Evolutionary conservation across 2,888 invertebrate species (phyloP).

Genomic region (Malacosoma neustria): DNA sequence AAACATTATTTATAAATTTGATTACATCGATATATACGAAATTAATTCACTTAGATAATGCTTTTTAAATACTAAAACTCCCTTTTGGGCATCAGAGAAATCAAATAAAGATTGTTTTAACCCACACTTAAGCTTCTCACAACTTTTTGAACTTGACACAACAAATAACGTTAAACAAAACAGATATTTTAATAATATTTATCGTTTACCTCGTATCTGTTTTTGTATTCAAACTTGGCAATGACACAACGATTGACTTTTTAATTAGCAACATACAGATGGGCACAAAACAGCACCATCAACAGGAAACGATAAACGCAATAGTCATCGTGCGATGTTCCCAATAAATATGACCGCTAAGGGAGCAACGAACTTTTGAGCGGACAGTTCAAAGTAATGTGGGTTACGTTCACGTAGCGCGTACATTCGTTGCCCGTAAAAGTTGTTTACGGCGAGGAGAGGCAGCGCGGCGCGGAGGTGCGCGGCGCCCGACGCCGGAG

Average conservation of each 20-base stretch:
- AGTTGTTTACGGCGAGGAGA: conserved; percentile 62
- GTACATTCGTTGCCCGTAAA: conserved; percentile 70
- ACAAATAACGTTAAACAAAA: too few relatives aligned
- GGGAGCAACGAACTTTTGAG: conserved; percentile 67
- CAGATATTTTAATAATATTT: too few relatives aligned
- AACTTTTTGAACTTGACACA: too few relatives aligned
- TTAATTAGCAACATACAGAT: neutral
- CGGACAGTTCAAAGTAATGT: conserved; percentile 74
- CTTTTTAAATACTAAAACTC: too few relatives aligned
- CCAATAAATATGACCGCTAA: conserved; percentile 59
- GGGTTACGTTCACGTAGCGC: conserved; percentile 72
- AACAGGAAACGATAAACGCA: conserved; percentile 55
- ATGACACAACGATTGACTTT: neutral
- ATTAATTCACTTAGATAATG: too few relatives aligned
- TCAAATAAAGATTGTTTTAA: too few relatives aligned
- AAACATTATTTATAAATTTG: too few relatives aligned
- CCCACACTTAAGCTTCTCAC: too few relatives aligned
- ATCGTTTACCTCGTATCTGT: neutral
- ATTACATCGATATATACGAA: too few relatives aligned
- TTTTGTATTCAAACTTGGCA: neutral
- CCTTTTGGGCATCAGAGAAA: too few relatives aligned
- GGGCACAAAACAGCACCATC: conserved; percentile 18
- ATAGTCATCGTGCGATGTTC: conserved; percentile 50
- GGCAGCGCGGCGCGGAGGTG: conserved; percentile 25
- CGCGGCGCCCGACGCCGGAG: conserved; percentile 20